Evolutionary conservation across 2,113 vertebrate genomes (phyloP).

Genomic region (Atlantisia rogersi): DNA sequence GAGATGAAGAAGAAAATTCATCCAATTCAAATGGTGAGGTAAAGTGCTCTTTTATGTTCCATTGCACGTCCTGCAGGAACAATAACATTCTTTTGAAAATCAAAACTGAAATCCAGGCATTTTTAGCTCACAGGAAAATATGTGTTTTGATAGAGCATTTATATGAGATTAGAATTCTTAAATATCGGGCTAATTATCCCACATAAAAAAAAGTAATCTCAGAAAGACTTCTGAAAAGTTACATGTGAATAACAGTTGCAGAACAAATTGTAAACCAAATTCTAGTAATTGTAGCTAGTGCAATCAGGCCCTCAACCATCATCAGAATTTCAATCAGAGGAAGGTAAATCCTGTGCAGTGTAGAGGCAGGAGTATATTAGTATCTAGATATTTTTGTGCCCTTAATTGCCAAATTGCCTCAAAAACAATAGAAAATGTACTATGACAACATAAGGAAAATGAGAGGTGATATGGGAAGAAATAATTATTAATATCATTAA

Average conservation of each 20-base stretch:
- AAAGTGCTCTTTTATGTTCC: constrained; percentile 60
- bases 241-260: constrained; percentile 52
- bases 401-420: background rate
- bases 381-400: background rate
- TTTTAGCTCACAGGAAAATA: constrained; percentile 71
- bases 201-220: constrained; percentile 1
- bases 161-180: constrained; percentile 63
- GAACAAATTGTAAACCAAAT: constrained; percentile 70
- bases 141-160: constrained; percentile 71
- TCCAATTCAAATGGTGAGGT: constrained; percentile 68
- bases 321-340: constrained; percentile 61
- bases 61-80: constrained; percentile 41
- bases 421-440: background rate
- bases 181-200: constrained; percentile 54
- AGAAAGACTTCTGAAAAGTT: constrained; percentile 55
- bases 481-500: background rate
- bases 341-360: background rate
- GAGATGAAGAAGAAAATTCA: constrained; percentile 9
- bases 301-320: constrained; percentile 30
- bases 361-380: background rate
- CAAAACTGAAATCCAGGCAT: constrained; percentile 70
- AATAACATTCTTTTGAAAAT: constrained; percentile 75
- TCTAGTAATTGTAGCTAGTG: constrained; percentile 17
- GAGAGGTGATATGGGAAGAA: background rate
- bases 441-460: background rate